A percentile compares a stretch with the other conserved stretches of the same genome.
phyloP scores from a whole-genome alignment of 2,113 vertebrate species.

The Ptilorrhoa leucosticta region DNA sequence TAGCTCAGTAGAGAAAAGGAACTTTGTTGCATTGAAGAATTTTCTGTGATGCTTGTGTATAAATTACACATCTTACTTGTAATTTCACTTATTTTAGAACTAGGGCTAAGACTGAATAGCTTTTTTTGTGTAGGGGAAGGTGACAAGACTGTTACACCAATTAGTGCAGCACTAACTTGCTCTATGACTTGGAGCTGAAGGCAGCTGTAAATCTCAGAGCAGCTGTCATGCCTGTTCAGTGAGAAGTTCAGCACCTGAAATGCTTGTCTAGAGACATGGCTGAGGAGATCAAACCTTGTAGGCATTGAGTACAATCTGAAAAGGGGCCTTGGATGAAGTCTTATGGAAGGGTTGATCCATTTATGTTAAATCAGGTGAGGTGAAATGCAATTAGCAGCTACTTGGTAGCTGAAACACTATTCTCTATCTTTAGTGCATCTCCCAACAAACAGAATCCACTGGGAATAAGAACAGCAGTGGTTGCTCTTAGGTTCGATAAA shows the following conservation, averaged over 20 bases:
- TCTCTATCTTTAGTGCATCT: background rate
- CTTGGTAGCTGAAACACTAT: background rate
- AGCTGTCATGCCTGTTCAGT: background rate
- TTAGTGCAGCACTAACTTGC: background rate
- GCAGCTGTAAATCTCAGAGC: background rate
- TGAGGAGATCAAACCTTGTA: background rate
- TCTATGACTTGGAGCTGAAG: background rate
- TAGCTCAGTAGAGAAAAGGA: background rate
- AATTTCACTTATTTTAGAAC: background rate
- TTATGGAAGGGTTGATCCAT: background rate
- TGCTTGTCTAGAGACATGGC: background rate
- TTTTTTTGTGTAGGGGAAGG: background rate
- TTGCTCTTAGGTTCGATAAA: background rate
- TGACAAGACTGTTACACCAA: background rate
- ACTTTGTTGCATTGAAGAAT: background rate
- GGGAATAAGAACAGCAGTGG: background rate
- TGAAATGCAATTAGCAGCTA: background rate
- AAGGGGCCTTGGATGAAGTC: background rate
- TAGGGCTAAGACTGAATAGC: background rate
- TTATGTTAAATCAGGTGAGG: background rate
- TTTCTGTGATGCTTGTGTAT: background rate
- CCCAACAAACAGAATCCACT: background rate
- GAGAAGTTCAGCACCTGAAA: background rate
- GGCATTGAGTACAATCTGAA: background rate
- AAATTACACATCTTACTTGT: background rate